Percentiles rank a stretch among this genome's conserved stretches.
These are phyloP conservation scores for Netelia fuscicornis DNA, from an alignment of 2,888 invertebrate genomes.

Conservation along the genomic window DNA sequence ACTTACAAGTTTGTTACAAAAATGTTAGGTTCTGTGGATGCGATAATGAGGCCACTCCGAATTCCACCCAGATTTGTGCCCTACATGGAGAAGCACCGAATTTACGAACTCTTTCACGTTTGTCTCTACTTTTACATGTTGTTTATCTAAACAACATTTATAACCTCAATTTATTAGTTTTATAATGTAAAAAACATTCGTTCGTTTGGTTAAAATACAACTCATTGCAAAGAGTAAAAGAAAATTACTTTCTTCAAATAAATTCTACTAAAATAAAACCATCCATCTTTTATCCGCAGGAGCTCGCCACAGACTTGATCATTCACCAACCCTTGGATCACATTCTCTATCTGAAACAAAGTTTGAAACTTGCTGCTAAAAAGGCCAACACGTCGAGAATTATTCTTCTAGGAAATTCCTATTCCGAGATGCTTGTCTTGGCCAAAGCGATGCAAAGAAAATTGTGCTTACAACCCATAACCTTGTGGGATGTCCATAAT, in stretches of 20 bases:
- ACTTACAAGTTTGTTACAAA: conserved; percentile 4
- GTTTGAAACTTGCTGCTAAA: conserved; percentile 85
- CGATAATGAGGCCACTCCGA: conserved; percentile 66
- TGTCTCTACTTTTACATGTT: conserved; percentile 53
- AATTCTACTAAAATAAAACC: neutral
- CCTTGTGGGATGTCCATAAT: conserved; percentile 62
- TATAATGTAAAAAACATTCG: neutral
- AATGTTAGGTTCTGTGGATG: conserved; percentile 69
- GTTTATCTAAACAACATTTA: neutral
- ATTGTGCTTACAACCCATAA: conserved; percentile 68
- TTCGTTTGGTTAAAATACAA: neutral
- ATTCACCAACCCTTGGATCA: conserved; percentile 88
- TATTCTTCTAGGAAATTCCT: conserved; percentile 86
- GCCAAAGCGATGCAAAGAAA: conserved; percentile 72
- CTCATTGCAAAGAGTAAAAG: neutral
- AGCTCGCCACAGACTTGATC: conserved; percentile 87
- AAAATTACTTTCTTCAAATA: neutral
- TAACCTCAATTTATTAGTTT: conserved; percentile 14
- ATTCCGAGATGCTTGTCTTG: conserved; percentile 77
- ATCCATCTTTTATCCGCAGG: conserved; percentile 82
- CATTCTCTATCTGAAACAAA: conserved; percentile 87
- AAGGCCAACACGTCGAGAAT: conserved; percentile 86
- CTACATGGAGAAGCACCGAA: conserved; percentile 88
- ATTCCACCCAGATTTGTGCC: conserved; percentile 86
- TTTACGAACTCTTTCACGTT: conserved; percentile 89